Conservation (phyloP, 1,140 invertebrate genomes). For the Cyclina sinensis region DNA sequence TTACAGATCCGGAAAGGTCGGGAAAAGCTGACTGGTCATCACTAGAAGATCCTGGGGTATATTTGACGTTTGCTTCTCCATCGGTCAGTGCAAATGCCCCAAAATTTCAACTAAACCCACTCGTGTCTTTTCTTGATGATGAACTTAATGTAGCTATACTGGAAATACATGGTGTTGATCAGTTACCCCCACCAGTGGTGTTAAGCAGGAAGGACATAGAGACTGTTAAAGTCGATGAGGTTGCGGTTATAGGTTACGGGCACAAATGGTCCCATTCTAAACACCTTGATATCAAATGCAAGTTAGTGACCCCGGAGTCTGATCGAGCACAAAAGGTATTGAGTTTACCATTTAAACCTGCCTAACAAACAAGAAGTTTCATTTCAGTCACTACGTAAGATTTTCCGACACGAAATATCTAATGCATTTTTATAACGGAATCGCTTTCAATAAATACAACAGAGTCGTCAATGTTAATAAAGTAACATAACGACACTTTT, state of each 20-base stretch:
- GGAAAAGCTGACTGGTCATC: constrained; percentile 43
- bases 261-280: constrained; percentile 40
- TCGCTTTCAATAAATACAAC: too few species aligned
- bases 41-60: constrained; percentile 25
- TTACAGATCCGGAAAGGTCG: constrained; percentile 50
- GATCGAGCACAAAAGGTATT: constrained; percentile 43
- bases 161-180: neutral
- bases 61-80: constrained; percentile 50
- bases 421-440: too few species aligned
- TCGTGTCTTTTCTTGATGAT: constrained; percentile 48
- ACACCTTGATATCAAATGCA: constrained; percentile 50
- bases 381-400: too few species aligned
- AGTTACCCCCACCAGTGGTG: constrained; percentile 39
- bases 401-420: too few species aligned
- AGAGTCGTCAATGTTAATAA: too few species aligned
- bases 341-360: too few species aligned
- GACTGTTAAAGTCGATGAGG: constrained; percentile 9
- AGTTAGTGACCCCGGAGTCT: constrained; percentile 30
- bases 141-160: constrained; percentile 56
- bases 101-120: constrained; percentile 9
- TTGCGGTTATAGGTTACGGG: constrained; percentile 48
- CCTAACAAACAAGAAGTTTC: too few species aligned
- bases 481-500: too few species aligned
- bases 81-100: neutral
- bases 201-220: constrained; percentile 45